Evolutionary conservation across 23 tunicate species (phyloP).

Genomic region (Ciona savignyi): DNA sequence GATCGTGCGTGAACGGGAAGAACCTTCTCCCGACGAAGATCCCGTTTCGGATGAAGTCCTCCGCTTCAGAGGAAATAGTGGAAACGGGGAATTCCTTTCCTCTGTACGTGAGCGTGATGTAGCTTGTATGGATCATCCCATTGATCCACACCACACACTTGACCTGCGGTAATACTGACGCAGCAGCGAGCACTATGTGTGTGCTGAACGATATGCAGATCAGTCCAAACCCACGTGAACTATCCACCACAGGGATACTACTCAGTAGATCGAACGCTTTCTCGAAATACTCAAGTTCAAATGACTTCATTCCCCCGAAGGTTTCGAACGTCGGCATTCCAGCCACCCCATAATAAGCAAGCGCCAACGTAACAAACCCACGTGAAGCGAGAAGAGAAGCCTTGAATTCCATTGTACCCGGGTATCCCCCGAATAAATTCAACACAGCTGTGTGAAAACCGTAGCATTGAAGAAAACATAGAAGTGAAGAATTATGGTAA

Average conservation of each 20-base stretch:
- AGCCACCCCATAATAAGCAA: conserved; percentile 22
- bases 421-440: conserved; percentile 36
- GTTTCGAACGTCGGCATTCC: conserved; percentile 9
- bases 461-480: neutral
- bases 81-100: neutral
- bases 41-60: neutral
- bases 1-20: neutral
- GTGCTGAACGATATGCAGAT: conserved; percentile 29
- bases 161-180: neutral
- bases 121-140: conserved; percentile 9
- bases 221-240: conserved; percentile 13
- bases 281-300: conserved; percentile 52
- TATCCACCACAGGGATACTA: neutral
- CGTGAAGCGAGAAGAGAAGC: conserved; percentile 46
- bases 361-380: conserved; percentile 54
- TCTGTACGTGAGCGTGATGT: neutral
- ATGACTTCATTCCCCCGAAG: neutral
- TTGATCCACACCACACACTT: conserved; percentile 33
- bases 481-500: neutral
- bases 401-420: conserved; percentile 44
- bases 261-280: conserved; percentile 13
- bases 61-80: neutral
- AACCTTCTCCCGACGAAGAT: neutral
- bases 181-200: conserved; percentile 22
- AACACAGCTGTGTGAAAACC: conserved; percentile 26